phyloP scores from a whole-genome alignment of 1,140 invertebrate genomes.

The Drosophila lowei region DNA sequence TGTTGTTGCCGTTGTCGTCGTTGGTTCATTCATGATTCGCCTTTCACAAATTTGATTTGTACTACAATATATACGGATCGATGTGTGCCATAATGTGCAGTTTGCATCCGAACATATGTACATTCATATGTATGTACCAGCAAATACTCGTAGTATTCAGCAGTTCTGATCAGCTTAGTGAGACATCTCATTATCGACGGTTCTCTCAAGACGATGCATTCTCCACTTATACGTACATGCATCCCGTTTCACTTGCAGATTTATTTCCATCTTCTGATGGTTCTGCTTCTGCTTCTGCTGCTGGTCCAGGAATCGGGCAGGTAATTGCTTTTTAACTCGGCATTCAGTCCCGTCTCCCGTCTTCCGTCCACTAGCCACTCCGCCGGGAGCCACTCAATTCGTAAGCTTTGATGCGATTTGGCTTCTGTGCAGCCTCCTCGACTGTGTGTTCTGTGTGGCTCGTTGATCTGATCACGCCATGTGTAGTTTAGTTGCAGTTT shows the following conservation, averaged over 20 bases:
- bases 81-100: conserved; percentile 33
- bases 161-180: conserved; percentile 55
- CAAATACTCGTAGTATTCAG: conserved; percentile 17
- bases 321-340: conserved; percentile 64
- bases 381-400: conserved; percentile 60
- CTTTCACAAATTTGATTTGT: conserved; percentile 70
- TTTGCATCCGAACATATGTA: conserved; percentile 50
- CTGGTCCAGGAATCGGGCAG: conserved; percentile 28
- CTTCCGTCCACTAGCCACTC: conserved; percentile 15
- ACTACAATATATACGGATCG: neutral
- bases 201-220: conserved; percentile 18
- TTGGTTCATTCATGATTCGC: conserved; percentile 69
- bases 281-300: conserved; percentile 3
- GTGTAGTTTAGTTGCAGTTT: conserved; percentile 79
- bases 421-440: conserved; percentile 77
- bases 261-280: conserved; percentile 9
- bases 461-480: conserved; percentile 67
- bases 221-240: conserved; percentile 4
- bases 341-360: conserved; percentile 21
- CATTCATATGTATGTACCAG: conserved; percentile 15
- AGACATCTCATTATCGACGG: conserved; percentile 57
- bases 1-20: conserved; percentile 4
- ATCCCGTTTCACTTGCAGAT: conserved; percentile 32
- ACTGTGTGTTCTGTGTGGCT: conserved; percentile 64
- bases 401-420: conserved; percentile 76